A percentile compares a stretch with the other conserved stretches of the same genome.
Evolutionary conservation across 2,888 invertebrate species (phyloP).

Genomic region (Melanostoma scalare): DNA sequence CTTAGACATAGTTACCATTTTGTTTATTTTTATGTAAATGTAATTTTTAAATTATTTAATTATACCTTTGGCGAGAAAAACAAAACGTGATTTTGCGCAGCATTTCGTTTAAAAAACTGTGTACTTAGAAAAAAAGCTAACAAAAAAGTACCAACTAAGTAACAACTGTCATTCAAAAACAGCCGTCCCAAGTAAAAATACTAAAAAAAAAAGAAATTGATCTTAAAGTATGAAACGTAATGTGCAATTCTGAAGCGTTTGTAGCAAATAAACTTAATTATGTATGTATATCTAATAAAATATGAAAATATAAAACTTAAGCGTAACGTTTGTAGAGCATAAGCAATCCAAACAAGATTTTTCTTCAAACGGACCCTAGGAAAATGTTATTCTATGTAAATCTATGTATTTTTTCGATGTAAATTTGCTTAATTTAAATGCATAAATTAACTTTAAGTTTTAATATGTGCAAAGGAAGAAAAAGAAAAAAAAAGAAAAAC

Average conservation of each 20-base stretch:
- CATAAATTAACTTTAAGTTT: conserved; percentile 47
- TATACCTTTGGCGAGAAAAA: conserved; percentile 14
- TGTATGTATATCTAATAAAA: neutral
- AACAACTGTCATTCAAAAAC: conserved; percentile 61
- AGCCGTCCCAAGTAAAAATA: conserved; percentile 68
- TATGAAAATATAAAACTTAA: conserved; percentile 31
- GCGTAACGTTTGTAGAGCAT: conserved; percentile 43
- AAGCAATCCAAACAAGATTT: conserved; percentile 9
- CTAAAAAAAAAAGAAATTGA: conserved; percentile 58
- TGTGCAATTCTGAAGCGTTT: conserved; percentile 62
- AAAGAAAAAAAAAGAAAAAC: too few species aligned
- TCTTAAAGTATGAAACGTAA: conserved; percentile 35
- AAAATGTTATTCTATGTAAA: conserved; percentile 35
- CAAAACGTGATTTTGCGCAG: conserved; percentile 66
- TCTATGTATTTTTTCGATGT: conserved; percentile 27
- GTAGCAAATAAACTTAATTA: conserved; percentile 12
- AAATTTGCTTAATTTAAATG: conserved; percentile 22
- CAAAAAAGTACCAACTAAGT: conserved; percentile 37
- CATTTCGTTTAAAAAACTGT: conserved; percentile 54
- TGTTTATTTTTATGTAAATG: conserved; percentile 34
- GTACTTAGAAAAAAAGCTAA: conserved; percentile 33
- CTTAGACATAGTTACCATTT: conserved; percentile 15
- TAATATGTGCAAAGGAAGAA: conserved; percentile 17
- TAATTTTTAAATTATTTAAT: conserved; percentile 62
- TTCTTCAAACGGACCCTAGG: conserved; percentile 27